A percentile compares a stretch with the other conserved stretches of the same genome.
phyloP scores from a whole-genome alignment of 1,140 invertebrate species.

The Conopomorpha cramerella region DNA sequence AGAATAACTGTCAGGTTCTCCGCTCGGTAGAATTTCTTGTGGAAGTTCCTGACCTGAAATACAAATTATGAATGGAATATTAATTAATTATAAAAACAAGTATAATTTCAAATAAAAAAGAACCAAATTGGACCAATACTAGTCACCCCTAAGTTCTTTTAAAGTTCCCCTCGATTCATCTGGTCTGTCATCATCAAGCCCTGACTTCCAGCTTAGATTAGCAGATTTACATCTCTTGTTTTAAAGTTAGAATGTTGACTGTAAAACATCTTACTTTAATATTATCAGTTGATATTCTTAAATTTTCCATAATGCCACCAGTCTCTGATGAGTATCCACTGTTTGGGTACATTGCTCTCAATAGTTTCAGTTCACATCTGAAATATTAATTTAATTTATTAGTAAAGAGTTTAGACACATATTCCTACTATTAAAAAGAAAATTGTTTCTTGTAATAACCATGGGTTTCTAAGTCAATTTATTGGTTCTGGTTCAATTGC shows the following conservation, averaged over 20 bases:
- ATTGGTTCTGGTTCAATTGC: no score
- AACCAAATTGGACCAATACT: no score
- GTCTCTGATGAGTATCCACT: slow-evolving; percentile 83
- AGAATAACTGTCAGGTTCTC: slow-evolving; percentile 88
- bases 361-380: slow-evolving; percentile 65
- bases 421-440: no score
- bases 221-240: no score
- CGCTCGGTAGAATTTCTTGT: slow-evolving; percentile 86
- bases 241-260: slow-evolving; percentile 2
- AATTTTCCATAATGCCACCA: slow-evolving; percentile 83
- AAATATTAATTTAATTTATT: slow-evolving; percentile 7
- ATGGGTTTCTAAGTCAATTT: no score
- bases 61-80: slow-evolving; percentile 4
- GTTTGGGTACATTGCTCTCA: slow-evolving; percentile 75
- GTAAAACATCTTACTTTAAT: slow-evolving; percentile 66
- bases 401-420: no score
- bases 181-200: slow-evolving; percentile 5
- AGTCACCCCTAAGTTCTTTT: no score
- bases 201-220: no score
- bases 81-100: slow-evolving; percentile 5
- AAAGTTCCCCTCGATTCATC: no score
- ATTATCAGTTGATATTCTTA: slow-evolving; percentile 80
- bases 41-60: slow-evolving; percentile 75
- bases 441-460: no score
- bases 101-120: slow-evolving; percentile 6